These are phyloP conservation scores for Thermophis baileyi DNA, from an alignment of 2,113 vertebrate species.

Conservation along the genomic window DNA sequence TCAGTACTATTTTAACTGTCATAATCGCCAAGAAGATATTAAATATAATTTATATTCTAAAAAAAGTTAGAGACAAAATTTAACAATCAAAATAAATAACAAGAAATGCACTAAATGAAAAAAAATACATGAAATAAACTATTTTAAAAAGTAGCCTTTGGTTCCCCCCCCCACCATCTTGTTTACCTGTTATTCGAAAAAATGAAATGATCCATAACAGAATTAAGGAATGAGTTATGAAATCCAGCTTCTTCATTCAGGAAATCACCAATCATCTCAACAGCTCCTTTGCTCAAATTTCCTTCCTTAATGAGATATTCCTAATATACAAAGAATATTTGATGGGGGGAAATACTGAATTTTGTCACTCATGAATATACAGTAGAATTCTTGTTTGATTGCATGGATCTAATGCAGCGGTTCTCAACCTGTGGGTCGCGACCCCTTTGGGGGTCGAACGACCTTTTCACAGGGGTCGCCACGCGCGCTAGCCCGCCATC, in stretches of 20 bases:
- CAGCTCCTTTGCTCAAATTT: constrained; percentile 32
- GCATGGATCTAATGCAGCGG: background rate
- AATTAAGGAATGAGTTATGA: background rate
- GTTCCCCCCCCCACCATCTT: background rate
- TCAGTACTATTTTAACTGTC: background rate
- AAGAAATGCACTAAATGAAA: background rate
- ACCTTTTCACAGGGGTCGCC: no score
- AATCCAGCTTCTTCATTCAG: constrained; percentile 29
- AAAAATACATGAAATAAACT: background rate
- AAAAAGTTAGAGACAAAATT: background rate
- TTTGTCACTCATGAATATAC: background rate
- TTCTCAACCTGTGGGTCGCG: no score
- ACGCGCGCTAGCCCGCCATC: no score
- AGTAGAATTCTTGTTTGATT: background rate
- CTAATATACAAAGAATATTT: background rate
- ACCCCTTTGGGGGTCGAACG: no score
- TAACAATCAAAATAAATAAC: background rate
- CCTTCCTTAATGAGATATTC: constrained; percentile 46
- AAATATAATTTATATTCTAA: background rate
- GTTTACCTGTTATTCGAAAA: background rate
- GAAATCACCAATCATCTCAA: constrained; percentile 42
- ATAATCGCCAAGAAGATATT: background rate
- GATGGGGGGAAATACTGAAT: background rate
- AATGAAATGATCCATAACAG: background rate
- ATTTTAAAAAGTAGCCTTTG: background rate